Evolutionary conservation across 2,888 invertebrate species (phyloP), one percentile per base, ranked within the genome.

Genomic region (Teinopalpus imperialis): DNA sequence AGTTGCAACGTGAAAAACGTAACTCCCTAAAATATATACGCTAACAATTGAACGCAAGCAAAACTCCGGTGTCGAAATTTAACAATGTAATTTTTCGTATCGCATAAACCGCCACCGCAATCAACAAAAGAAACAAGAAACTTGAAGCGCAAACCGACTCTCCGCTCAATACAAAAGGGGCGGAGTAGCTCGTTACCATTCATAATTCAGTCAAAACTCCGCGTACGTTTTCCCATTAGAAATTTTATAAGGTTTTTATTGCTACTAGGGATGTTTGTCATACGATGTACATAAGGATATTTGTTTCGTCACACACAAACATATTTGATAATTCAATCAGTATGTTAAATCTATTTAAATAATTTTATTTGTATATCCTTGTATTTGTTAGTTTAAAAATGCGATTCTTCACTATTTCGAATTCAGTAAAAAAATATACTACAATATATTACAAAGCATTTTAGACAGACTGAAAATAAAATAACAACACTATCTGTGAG

Each of bases 161-260:
- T 51, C 51, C 43, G 43, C 50, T 52, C 56, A 42, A 54, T 53
- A 55, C 52, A 54, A 54, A 68, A 66, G 73, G 76, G 74, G 65
- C 59, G 54, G 57, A 56, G 52, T 46, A 66, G 70, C 82, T 87
- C 83, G 87, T 88, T 88, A 86, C 83, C 81, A 87, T 88, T 86
- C 87, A 88, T 87, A 86, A 88, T 87, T 87, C 86, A 60, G 59
- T 59, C 74, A 78, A 82, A 86, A 83, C 85, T 83, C 82, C 61
- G 67, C 68, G 81, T 85, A 87, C 87, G 86, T 88, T 87, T 87
- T 87, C 83, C 85, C 72, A 87, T 88, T 86, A 83, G 68, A 77
- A 83, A 85, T 87, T 86, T 87, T 86, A 85, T 85, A 82, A 85
- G 79, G 83, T 87, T 87, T 86, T 87, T 87, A 87, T 82, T 80